Conservation (phyloP, 2,113 vertebrate species). For the Capreolus pygargus region DNA sequence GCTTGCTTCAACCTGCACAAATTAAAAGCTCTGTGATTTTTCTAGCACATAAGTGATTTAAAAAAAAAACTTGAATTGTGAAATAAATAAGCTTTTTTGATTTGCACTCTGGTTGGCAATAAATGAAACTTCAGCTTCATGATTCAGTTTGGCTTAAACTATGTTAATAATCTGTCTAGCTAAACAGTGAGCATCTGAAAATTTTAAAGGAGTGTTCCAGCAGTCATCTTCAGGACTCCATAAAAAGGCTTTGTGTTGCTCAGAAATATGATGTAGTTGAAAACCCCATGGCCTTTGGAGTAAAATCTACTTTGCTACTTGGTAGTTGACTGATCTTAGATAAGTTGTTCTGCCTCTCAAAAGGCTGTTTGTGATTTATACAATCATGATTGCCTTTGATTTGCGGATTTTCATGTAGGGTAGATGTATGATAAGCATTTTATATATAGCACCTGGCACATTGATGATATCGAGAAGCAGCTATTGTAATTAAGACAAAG, state of each 20-base stretch:
- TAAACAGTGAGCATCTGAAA: slow-evolving; percentile 30
- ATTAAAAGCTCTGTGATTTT: slow-evolving; percentile 82
- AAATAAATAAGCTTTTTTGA: slow-evolving; percentile 76
- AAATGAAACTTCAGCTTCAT: slow-evolving; percentile 72
- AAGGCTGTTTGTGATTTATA: neutral
- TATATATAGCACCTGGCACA: neutral
- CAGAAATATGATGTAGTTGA: neutral
- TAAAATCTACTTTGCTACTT: neutral
- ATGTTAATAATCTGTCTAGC: neutral
- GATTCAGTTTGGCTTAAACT: slow-evolving; percentile 60
- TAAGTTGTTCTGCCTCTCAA: neutral
- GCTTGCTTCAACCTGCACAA: slow-evolving; percentile 84
- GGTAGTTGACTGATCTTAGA: slow-evolving; percentile 9
- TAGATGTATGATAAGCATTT: neutral
- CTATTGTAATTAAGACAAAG: slow-evolving; percentile 47
- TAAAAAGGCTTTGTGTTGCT: slow-evolving; percentile 4
- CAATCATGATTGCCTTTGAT: slow-evolving; percentile 13
- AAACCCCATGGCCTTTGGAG: neutral
- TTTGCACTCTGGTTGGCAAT: slow-evolving; percentile 60
- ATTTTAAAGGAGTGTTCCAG: neutral
- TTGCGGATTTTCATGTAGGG: neutral
- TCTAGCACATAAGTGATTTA: slow-evolving; percentile 77
- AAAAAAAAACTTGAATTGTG: slow-evolving; percentile 65
- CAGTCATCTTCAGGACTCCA: neutral
- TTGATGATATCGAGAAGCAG: neutral